Conservation (phyloP, 2,797 vertebrate genomes). For the Falco naumanni region DNA sequence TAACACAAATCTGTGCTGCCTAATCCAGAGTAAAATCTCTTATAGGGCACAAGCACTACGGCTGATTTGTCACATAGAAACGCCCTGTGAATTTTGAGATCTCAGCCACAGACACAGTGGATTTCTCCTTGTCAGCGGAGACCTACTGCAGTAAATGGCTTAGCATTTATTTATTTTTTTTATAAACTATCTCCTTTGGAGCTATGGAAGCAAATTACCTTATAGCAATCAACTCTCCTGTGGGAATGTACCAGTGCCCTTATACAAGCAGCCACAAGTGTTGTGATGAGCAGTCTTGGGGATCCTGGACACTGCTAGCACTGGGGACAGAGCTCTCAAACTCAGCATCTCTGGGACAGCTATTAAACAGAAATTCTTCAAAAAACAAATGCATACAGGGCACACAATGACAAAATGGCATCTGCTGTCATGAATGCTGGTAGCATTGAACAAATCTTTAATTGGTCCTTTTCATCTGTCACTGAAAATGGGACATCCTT, state of each 20-base stretch:
- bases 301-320: background rate
- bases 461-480: background rate
- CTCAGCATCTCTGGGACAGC: background rate
- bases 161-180: background rate
- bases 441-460: background rate
- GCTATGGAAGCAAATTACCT: background rate
- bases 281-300: background rate
- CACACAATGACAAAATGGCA: background rate
- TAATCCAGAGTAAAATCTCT: constrained; percentile 1
- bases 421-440: background rate
- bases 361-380: background rate
- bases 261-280: background rate
- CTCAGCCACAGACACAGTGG: constrained; percentile 10
- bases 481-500: background rate
- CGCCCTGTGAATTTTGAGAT: constrained; percentile 29
- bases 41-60: background rate
- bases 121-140: constrained; percentile 34
- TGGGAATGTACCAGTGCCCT: background rate
- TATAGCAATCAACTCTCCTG: background rate
- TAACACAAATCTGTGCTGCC: background rate
- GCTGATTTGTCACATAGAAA: background rate
- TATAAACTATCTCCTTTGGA: background rate
- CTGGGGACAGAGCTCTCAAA: background rate
- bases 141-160: background rate
- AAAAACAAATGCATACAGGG: background rate